Evolutionary conservation across 2,888 invertebrate genomes (phyloP), one percentile per base, ranked within the genome.

Genomic region (Keiferia lycopersicella): DNA sequence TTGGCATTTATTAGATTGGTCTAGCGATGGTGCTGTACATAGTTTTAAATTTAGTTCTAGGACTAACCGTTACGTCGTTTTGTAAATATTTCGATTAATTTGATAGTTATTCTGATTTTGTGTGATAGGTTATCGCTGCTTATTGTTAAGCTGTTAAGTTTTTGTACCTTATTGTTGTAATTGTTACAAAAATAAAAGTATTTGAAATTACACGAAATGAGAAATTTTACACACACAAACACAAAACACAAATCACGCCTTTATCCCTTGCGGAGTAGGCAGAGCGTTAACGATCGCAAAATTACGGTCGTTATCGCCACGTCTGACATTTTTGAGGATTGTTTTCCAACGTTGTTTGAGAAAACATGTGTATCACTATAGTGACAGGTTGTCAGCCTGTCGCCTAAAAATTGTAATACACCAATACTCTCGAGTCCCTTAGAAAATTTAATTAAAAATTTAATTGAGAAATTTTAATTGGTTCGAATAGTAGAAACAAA

Each of bases 51-150:
- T 48, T 61, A 53, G 39, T 61, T 62, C 39, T 65, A 62, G 61
- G 59, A 61, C 63, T 62, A 65, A 65, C 22, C 62, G 61, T 59
- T 62, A 38, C 63, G 61, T 30, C 67, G 68, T 65, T 65, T 68
- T 73, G 73, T 71, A 68, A 69, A 69, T 69, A 69, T 56, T 61
- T 63, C 59, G 57, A 51, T 22, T 53, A 57, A 26, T 48, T 57
- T 41, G 18, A 48, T 59, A 51, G 12, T 50, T 61, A 57, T 68
- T 68, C 51, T 71, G 67, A 66, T 71, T 69, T 34, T 71, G 75
- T 71, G 65, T 82, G 82, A 83, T 83, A 81, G 77, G 65, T 61
- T 63, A 67, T 64, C 50, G 51, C 50, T 65, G 41, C 56, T 65
- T 63, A 18, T n/a, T 45, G 18, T 20, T 64, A 58, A 56, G 57